A percentile compares a stretch with the other conserved stretches of the same genome.
Evolutionary conservation across 2,888 invertebrate species (phyloP).

Genomic region (Trichogramma evanescens): DNA sequence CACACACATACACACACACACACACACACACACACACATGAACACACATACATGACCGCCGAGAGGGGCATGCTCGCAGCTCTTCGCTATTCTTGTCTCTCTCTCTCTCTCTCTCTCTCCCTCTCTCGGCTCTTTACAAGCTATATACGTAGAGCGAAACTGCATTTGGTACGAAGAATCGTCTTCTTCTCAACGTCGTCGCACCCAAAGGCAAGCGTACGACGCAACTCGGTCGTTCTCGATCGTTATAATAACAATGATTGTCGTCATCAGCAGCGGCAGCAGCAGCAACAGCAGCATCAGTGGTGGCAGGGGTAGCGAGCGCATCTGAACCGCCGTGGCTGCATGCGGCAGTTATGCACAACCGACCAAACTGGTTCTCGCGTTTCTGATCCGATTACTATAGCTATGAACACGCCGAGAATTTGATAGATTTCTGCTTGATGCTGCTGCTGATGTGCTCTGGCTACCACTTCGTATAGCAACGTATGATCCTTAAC

Average conservation of each 20-base stretch:
- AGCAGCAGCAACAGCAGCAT: too few relatives aligned
- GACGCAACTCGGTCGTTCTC: slow-evolving; percentile 14
- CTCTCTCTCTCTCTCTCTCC: slow-evolving; percentile 8
- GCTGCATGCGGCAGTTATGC: slow-evolving; percentile 30
- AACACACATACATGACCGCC: neutral
- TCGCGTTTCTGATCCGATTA: slow-evolving; percentile 37
- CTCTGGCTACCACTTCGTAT: neutral
- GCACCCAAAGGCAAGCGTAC: neutral
- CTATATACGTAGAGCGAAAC: too few relatives aligned
- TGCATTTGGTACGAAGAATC: too few relatives aligned
- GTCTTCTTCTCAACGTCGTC: too few relatives aligned
- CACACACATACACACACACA: neutral
- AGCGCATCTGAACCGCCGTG: too few relatives aligned
- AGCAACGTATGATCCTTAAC: neutral
- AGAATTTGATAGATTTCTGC: slow-evolving; percentile 46
- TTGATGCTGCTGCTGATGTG: neutral
- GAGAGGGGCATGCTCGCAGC: slow-evolving; percentile 12
- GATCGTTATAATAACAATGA: too few relatives aligned
- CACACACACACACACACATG: neutral
- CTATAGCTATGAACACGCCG: slow-evolving; percentile 20
- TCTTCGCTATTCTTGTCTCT: slow-evolving; percentile 7
- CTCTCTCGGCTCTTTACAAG: neutral
- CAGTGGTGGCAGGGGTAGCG: too few relatives aligned
- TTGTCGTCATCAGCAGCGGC: too few relatives aligned
- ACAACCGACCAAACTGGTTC: slow-evolving; percentile 46